These are phyloP conservation scores for Carettochelys insculpta DNA, from an alignment of 2,113 vertebrate genomes.

Conservation along the genomic window DNA sequence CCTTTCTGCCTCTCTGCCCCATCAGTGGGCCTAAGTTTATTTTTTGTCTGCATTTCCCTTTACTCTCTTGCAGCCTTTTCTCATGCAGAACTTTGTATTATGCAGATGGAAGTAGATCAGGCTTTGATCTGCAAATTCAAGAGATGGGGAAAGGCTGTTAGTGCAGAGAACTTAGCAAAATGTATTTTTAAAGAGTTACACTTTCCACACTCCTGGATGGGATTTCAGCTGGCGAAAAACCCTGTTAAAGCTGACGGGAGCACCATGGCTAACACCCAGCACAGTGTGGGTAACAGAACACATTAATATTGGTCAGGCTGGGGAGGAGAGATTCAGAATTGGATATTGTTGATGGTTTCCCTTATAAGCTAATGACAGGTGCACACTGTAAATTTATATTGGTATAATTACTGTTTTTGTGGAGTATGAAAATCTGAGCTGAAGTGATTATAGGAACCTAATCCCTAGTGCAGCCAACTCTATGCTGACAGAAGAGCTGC, in stretches of 20 bases:
- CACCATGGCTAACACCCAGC: background rate
- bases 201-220: background rate
- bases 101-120: background rate
- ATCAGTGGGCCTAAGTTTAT: background rate
- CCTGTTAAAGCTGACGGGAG: background rate
- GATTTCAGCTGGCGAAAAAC: background rate
- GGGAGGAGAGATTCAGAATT: background rate
- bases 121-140: background rate
- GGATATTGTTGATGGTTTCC: background rate
- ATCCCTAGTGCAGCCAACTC: background rate
- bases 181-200: background rate
- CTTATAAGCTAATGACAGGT: background rate
- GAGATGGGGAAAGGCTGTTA: background rate
- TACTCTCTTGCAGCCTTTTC: conserved; percentile 3
- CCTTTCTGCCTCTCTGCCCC: too few species aligned
- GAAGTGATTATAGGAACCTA: background rate
- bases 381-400: background rate
- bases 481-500: background rate
- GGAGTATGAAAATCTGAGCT: background rate
- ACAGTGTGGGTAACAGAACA: background rate
- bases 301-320: background rate
- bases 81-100: background rate
- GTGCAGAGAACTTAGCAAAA: background rate
- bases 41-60: conserved; percentile 31
- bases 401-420: background rate